Base-by-base conservation (phyloP, 1,140 invertebrate genomes). In the Pogonognathellus flavescens region DNA sequence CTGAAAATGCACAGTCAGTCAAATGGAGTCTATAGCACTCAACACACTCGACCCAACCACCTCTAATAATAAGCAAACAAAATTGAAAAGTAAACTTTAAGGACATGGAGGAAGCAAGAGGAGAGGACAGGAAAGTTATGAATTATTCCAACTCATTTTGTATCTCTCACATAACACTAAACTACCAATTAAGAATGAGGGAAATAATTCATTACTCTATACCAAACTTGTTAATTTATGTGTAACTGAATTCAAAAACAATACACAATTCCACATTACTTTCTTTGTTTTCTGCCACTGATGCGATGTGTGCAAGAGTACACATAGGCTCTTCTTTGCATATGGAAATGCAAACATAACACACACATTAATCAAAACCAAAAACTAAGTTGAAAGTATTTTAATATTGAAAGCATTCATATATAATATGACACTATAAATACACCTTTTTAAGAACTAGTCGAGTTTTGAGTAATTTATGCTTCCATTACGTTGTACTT, bases 191-290 rank as follows among this genome's bases (percentile, higher is more conserved):
- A 60, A 60, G 18, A 60, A 60, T 10, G 0, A 18, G 59, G 18
- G n/a, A 60, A 20, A 60, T 60, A 60, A 60, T 60, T 60, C 59
- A 60, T 60, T 60, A 60, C 3, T 18, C n/a, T 18, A 18, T 60
- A 60, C 10, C 2, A 22, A 60, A 60, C 59, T 60, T 60, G 18
- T 60, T 60, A 18, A 60, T 60, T 60, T 60, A 60, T 60, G 18
- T 60, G 22, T 7, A 10, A 9, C 59, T 20, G 18, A 60, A 60
- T 22, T 60, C 59, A 60, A 60, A 60, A 60, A 60, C 59, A 60
- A 60, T 60, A 18, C 6, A 41, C 31, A 41, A 41, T 41, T 41
- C 2, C 31, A 41, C 6, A 41, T 41, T 41, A 41, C 31, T 41
- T 41, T 41, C 31, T 3, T 41, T 41, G 31, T 41, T 41, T 41